Evolutionary conservation across 2,888 invertebrate genomes (phyloP), one percentile per base, ranked within the genome.

Genomic region (Mellilla xanthometata): DNA sequence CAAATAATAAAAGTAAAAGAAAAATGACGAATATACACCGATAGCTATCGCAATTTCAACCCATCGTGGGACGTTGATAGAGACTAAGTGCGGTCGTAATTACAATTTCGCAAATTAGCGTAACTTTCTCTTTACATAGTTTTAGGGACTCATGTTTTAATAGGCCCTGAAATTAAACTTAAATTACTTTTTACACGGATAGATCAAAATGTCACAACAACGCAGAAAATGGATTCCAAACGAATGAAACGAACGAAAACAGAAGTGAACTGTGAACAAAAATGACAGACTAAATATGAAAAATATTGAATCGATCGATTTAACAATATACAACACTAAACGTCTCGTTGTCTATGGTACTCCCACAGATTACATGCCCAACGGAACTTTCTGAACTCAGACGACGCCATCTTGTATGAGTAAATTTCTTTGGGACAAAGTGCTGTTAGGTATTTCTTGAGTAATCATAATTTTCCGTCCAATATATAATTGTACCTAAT

Each of bases 171-270:
- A 10, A 11, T 10, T 28, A 11, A 27, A 19, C 72, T 72, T 71
- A 68, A 60, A 62, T 40, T 50, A 53, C 47, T 52, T 49, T 56
- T 63, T 55, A 62, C 60, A 71, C 15, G 71, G 67, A 70, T 74
- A 73, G 71, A 69, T 62, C 65, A 83, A 84, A 86, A 83, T 87
- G 88, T 89, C 88, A 89, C 88, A 89, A 89, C 88, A 89, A 89
- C 86, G 81, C 78, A 86, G 87, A 87, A 87, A 88, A 88, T 88
- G 87, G 87, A 86, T 78, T 77, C 86, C 81, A 42, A 56, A 23
- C 6, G 23, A 23, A 23, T 23, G 23, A 23, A 31, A 12, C 0
- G 23, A 23, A 23, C 6, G 23, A 23, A 23, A 23, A 23, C n/a
- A 23, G 23, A 23, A 23, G 23, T 28, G 10, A 28, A 28, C 9